These are phyloP conservation scores for Aphelenchoides avenae DNA, from an alignment of 1,140 invertebrate genomes.

Conservation along the genomic window DNA sequence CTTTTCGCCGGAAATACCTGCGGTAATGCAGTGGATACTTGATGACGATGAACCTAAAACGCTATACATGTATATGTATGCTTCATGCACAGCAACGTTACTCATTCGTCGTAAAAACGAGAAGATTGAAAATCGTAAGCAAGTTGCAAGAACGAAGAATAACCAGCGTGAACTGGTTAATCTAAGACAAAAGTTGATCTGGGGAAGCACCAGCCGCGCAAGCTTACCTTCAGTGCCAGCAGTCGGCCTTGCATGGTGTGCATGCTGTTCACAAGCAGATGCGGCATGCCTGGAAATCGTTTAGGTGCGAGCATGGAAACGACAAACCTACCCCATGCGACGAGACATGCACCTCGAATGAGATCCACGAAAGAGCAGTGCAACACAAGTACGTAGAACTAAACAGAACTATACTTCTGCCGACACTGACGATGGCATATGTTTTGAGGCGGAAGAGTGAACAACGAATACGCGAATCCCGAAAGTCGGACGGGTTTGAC, in stretches of 20 bases:
- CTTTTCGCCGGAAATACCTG: constrained; percentile 52
- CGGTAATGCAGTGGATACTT: constrained; percentile 58
- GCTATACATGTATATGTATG: background rate
- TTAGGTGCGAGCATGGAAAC: background rate
- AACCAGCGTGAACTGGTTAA: constrained; percentile 53
- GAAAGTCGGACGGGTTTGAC: too few relatives aligned
- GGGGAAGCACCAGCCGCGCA: background rate
- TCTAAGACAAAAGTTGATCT: constrained; percentile 24
- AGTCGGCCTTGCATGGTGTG: constrained; percentile 39
- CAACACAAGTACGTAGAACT: constrained; percentile 57
- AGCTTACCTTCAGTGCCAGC: constrained; percentile 45
- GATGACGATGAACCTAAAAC: constrained; percentile 50
- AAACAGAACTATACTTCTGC: too few relatives aligned
- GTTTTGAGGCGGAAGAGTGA: too few relatives aligned
- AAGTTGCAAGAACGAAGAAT: constrained; percentile 56
- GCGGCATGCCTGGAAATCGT: constrained; percentile 37
- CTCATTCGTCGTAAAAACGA: constrained; percentile 58
- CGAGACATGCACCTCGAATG: constrained; percentile 52
- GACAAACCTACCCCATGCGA: constrained; percentile 34
- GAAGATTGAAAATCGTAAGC: constrained; percentile 57
- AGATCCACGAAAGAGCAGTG: constrained; percentile 57
- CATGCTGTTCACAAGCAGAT: constrained; percentile 41
- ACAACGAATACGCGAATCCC: too few relatives aligned
- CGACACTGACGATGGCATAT: too few relatives aligned
- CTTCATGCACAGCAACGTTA: too few relatives aligned